Conservation (phyloP, 92 coral and sea anemone genomes). For the Phymanthus crucifer region DNA sequence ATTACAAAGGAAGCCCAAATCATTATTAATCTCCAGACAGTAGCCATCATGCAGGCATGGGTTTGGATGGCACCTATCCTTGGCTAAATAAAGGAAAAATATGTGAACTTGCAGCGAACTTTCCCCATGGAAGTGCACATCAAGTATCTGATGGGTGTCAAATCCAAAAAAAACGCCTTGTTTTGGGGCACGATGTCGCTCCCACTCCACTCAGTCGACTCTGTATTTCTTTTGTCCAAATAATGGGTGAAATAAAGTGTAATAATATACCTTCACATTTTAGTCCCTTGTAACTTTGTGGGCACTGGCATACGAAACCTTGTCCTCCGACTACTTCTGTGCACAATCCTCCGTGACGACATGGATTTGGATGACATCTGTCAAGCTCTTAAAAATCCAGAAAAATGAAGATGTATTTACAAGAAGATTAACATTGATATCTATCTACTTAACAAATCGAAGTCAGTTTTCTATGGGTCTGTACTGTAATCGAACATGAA, state of each 20-base stretch:
- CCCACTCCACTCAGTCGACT: no score
- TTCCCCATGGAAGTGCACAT: no score
- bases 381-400: slow-evolving; percentile 56
- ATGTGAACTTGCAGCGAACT: no score
- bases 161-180: no score
- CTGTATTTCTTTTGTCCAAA: no score
- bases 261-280: slow-evolving; percentile 67
- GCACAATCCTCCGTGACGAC: slow-evolving; percentile 84
- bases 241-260: neutral
- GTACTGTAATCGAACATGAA: no score
- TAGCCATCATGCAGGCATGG: slow-evolving; percentile 94
- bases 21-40: slow-evolving; percentile 84
- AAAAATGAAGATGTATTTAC: no score
- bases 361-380: slow-evolving; percentile 94
- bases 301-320: slow-evolving; percentile 88
- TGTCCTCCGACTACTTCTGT: slow-evolving; percentile 78
- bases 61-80: slow-evolving; percentile 94
- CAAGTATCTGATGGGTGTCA: no score
- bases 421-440: no score
- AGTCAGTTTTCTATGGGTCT: no score
- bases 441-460: no score
- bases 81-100: slow-evolving; percentile 39
- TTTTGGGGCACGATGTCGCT: no score
- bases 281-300: slow-evolving; percentile 76
- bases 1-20: slow-evolving; percentile 83